phyloP scores from a whole-genome alignment of 2,113 vertebrate genomes.

The Agapornis roseicollis region DNA sequence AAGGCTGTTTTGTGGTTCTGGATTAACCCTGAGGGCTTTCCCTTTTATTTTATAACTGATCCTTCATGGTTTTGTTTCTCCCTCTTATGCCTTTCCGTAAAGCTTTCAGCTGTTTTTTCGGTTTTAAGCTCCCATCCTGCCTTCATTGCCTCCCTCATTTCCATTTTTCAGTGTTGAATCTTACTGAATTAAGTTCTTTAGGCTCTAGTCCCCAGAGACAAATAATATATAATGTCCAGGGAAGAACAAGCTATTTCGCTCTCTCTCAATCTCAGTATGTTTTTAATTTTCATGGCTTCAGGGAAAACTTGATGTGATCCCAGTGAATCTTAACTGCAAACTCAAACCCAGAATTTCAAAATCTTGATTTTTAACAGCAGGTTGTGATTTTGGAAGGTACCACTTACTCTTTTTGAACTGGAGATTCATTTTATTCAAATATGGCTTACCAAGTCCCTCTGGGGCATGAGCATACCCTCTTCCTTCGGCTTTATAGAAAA shows the following conservation, averaged over 20 bases:
- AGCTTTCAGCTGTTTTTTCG: conserved; percentile 1
- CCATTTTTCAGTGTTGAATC: not conserved
- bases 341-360: not conserved
- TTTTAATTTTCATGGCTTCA: not conserved
- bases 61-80: not conserved
- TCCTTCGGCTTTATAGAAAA: not conserved
- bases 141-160: not conserved
- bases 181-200: not conserved
- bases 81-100: not conserved
- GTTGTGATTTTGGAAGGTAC: not conserved
- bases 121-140: not conserved
- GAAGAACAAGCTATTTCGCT: not conserved
- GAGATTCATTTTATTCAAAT: not conserved
- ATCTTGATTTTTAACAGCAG: not conserved
- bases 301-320: not conserved
- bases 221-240: not conserved
- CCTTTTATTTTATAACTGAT: not conserved
- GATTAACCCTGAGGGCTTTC: conserved; percentile 2
- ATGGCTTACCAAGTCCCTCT: not conserved
- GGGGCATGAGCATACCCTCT: not conserved
- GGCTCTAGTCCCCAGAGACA: not conserved
- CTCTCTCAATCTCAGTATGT: not conserved
- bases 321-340: not conserved
- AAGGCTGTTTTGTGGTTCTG: not conserved
- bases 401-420: not conserved